Evolutionary conservation across 2,797 vertebrate genomes (phyloP), one percentile per base, ranked within the genome.

Genomic region (Anguilla pacifica): DNA sequence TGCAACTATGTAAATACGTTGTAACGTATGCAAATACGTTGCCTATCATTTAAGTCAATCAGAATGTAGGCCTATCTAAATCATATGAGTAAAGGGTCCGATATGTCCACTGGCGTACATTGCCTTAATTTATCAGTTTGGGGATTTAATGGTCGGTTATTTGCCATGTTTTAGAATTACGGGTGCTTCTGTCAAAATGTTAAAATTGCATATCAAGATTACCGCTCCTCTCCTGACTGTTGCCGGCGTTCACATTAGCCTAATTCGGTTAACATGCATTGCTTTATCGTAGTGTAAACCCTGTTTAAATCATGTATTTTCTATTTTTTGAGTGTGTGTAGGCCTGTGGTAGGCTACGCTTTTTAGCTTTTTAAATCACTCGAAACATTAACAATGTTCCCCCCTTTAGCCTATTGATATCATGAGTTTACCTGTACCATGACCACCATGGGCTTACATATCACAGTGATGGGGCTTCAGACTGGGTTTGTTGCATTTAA

Each of bases 1-100:
- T 22, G 35, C 19, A 51, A 31, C 28, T 83, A 87, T 84, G 77
- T 77, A 31, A 49, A 59, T 25, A 53, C 2, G 51, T 53, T 46
- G 43, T 46, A 46, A 46, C 43, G 43, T 46, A 46, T 46, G 43
- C 43, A 46, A 5, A 53, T 9, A 13, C 51, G 1, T 53, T 0
- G 51, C 55, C 53, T 84, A 87, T 86, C 64, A 55, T 85, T 89
- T 87, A 85, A 11, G 83, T 89, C 86, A 13, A 88, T 90, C 43
- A n/a, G 61, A 88, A 90, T 87, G 87, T 5, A 25, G 59, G 19
- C 15, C 59, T 70, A 88, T 88, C 43, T 43, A 64, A 89, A 88
- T 89, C 83, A 85, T 61, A 64, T 86, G 57, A 39, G 22, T 3
- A 83, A 87, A 61, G 46, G 31, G 17, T 43, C 74, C 17, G 35